Base-by-base conservation (phyloP, 2,888 invertebrate species). In the Plebejus melissa region DNA sequence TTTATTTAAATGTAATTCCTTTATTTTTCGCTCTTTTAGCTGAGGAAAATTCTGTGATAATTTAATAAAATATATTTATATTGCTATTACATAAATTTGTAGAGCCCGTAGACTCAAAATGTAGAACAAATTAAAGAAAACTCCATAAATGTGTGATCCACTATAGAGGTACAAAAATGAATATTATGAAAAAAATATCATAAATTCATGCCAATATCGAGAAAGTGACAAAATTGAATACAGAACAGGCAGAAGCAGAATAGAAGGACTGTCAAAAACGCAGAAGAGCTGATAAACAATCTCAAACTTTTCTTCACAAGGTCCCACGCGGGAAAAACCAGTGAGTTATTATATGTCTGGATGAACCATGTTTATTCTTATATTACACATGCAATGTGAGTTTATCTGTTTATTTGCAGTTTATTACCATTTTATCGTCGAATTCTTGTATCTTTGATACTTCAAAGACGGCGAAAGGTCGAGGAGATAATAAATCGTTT, bases 381-480 rank as follows among this genome's bases (percentile, higher is more conserved):
- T 32, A 65, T 32, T 36, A 65, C 65, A 65, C 65, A 13, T 32
- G 65, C 65, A 32, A 13, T 9, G 9, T 60, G 60, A 22, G 22
- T 28, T 22, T 28, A 60, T 65, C 32, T 65, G 22, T 28, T 22
- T 28, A 60, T 65, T 13, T 65, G 32, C 32, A 32, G 32, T 65
- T 65, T 65, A 65, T 36, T 36, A 28, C 65, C 36, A 32, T 32
- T 65, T 65, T 65, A 65, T 65, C 16, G 65, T 36, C 65, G 65
- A 65, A 65, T 65, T 32, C 65, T 32, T 65, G 65, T 65, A 7
- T 65, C 32, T 16, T 65, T 65, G 1, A 16, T 65, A 65, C 65
- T 65, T 65, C 65, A 65, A 65, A 65, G 65, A 32, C 65, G 65
- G 65, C 65, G 32, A 65, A 60, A 65, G 65, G 65, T 65, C 32